Evolutionary conservation across 2,888 invertebrate genomes (phyloP).

Genomic region (Plagiodera versicolora): DNA sequence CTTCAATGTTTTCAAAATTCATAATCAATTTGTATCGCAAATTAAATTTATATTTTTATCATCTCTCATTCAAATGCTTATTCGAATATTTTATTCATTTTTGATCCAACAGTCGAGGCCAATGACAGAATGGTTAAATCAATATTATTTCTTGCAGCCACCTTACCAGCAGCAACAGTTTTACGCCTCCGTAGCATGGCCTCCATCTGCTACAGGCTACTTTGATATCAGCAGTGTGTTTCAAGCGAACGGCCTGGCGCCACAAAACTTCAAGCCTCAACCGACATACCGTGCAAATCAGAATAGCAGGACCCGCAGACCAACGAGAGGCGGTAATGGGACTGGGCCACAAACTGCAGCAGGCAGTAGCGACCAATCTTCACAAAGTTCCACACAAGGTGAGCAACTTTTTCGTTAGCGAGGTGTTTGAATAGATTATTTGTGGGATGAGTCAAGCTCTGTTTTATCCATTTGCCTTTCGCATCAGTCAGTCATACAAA

Average conservation of each 20-base stretch:
- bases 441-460: no score
- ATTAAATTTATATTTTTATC: no score
- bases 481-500: no score
- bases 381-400: conserved; percentile 38
- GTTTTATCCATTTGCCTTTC: no score
- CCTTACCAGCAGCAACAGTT: conserved; percentile 66
- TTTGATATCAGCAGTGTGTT: conserved; percentile 72
- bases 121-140: no score
- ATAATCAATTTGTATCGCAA: no score
- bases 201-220: conserved; percentile 57
- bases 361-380: conserved; percentile 45
- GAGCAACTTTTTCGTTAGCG: conserved; percentile 13
- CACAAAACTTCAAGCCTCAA: conserved; percentile 63
- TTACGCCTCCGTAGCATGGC: conserved; percentile 63
- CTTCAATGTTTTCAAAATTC: no score
- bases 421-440: no score
- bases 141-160: conserved; percentile 43
- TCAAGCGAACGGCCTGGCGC: conserved; percentile 72
- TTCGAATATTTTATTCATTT: no score
- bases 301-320: conserved; percentile 46
- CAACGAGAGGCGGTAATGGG: conserved; percentile 38
- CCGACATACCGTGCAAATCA: conserved; percentile 56
- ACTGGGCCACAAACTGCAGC: conserved; percentile 4
- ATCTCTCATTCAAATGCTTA: no score
- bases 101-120: no score